Evolutionary conservation across 1,140 invertebrate species (phyloP), one percentile per base, ranked within the genome.

Genomic region (Portunus trituberculatus): DNA sequence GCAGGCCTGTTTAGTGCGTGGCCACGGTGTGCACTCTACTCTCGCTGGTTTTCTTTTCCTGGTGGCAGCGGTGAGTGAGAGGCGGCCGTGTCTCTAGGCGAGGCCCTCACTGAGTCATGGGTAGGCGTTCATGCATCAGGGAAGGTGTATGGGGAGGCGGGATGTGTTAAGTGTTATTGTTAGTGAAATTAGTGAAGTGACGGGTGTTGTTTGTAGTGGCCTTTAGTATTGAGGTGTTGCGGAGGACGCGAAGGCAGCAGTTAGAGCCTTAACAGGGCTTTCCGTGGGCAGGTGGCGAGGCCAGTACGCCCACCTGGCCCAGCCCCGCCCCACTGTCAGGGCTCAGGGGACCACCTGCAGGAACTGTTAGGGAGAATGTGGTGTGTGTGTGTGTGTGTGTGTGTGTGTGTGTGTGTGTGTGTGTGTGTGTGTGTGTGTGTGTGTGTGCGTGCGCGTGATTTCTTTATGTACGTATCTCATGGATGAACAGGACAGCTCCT

Each of bases 241-340:
- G 67, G 67, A n/a, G 67, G 67, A 76, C 67, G 67, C 67, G 67
- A 76, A 20, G 67, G 20, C 25, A n/a, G 4, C 7, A 2, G 67
- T 25, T 76, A n/a, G 20, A 76, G 67, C 67, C 67, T 76, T 76
- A 76, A 76, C 67, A 76, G 67, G 67, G 67, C 67, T 76, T 25
- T 25, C 67, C 67, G 67, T 76, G 67, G 67, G 67, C 67, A 76
- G 67, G 67, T 76, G 67, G 67, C 67, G 67, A 76, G 67, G 67
- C 67, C 67, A 76, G 67, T 25, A 76, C 67, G 67, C 67, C 67
- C 67, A 76, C 67, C 67, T 76, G 20, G 0, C 67, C 2, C 67
- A 12, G 67, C 20, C 67, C 67, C 67, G 67, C 67, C 67, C n/a
- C 67, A 25, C 20, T 20, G 67, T 59, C 12, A 12, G 52, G 12